These are phyloP conservation scores for Pluvialis apricaria DNA, from an alignment of 2,113 vertebrate species.

Conservation along the genomic window DNA sequence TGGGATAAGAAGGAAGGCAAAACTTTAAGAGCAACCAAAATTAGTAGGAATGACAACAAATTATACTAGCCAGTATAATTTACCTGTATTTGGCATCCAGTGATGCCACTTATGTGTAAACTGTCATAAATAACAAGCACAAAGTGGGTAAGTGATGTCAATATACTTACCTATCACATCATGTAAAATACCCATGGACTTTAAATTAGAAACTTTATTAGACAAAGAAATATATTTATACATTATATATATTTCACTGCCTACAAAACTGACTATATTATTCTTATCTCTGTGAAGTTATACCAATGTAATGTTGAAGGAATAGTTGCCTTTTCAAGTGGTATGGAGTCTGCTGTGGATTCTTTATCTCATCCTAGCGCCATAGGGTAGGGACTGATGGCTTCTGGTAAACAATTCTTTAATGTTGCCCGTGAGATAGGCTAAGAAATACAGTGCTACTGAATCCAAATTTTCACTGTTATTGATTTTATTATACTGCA, in stretches of 20 bases:
- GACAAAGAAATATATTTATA: neutral
- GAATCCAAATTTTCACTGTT: neutral
- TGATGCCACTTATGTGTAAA: neutral
- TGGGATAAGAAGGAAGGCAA: neutral
- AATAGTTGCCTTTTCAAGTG: neutral
- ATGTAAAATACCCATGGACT: neutral
- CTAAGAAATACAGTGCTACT: neutral
- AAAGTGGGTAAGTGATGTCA: neutral
- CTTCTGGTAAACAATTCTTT: neutral
- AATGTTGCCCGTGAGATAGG: neutral
- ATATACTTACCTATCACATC: neutral
- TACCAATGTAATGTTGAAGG: neutral
- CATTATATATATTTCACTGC: neutral
- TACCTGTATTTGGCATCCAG: neutral
- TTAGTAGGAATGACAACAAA: neutral
- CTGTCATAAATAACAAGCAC: neutral
- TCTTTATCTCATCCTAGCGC: neutral
- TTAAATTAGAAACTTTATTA: neutral
- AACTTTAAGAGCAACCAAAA: neutral
- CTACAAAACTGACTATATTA: neutral
- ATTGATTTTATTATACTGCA: neutral
- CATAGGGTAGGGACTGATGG: neutral
- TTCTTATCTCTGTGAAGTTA: neutral
- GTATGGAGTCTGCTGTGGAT: neutral
- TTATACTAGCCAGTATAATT: neutral